Evolutionary conservation across 2,888 invertebrate species (phyloP), one percentile per base, ranked within the genome.

Genomic region (Athalia rosae): DNA sequence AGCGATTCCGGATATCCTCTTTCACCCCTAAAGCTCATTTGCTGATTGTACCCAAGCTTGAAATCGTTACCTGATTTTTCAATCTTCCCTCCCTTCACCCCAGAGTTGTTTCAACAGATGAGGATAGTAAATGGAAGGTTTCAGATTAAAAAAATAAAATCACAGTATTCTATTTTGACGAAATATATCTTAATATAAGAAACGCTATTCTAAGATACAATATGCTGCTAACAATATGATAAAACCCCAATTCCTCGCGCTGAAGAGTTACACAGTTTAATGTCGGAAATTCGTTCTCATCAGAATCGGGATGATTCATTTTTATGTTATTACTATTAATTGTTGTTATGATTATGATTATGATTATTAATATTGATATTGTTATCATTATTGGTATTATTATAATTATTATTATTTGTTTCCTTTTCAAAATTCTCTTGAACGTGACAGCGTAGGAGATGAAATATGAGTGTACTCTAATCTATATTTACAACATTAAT

Each of bases 171-270:
- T 69, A 77, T 77, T 67, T 69, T 77, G 59, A 76, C 64, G 66
- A 77, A 77, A 77, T 77, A 77, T 77, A 77, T 77, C 77, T 77
- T 77, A 69, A 77, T 77, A 69, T 69, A 67, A 77, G 77, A 77
- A 77, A 77, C 50, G 7, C 76, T 77, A 77, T 77, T 77, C 77
- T 77, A 77, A 67, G 66, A 67, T 76, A 76, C 76, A 76, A 77
- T 28, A 28, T 77, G 47, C 61, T 69, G 67, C 77, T 76, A 76
- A 76, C 67, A 69, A 77, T 77, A 77, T 71, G 45, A n/a, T 71
- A 71, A 8, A 71, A 43, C n/a, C 28, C 28, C 28, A 28, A 28
- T 28, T 15, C 56, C 15, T 43, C 71, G 56, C 45, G 43, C 58
- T n/a, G 71, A 71, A 28, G 45, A 58, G 56, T 53, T 53, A 53